Percentiles rank a stretch among this genome's conserved stretches.
phyloP scores from a whole-genome alignment of 2,888 invertebrate genomes.

The Deladenus siricidicola region DNA sequence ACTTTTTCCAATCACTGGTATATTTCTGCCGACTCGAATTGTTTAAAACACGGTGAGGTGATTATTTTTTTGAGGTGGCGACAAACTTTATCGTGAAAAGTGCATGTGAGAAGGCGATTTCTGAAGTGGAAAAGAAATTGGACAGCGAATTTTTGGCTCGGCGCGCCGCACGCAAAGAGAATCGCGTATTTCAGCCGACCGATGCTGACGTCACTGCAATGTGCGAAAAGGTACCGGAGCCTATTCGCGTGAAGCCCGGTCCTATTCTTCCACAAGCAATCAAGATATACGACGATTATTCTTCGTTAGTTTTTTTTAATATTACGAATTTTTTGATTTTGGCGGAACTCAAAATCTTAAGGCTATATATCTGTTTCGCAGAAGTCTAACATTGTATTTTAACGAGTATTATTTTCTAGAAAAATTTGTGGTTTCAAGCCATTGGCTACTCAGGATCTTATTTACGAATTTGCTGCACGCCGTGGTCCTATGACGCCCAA shows the following conservation, averaged over 20 bases:
- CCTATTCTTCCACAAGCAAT: slow-evolving; percentile 74
- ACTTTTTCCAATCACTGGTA: too few species aligned
- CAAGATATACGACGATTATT: slow-evolving; percentile 90
- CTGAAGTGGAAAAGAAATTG: slow-evolving; percentile 78
- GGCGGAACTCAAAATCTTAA: too few species aligned
- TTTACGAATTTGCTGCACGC: slow-evolving; percentile 18
- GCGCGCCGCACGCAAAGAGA: slow-evolving; percentile 80
- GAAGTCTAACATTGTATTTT: too few species aligned
- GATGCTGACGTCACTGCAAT: slow-evolving; percentile 65
- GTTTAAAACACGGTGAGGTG: too few species aligned
- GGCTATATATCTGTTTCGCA: too few species aligned
- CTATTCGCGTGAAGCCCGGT: slow-evolving; percentile 64
- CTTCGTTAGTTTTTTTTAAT: neutral
- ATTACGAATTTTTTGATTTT: slow-evolving; percentile 3
- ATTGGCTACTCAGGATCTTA: slow-evolving; percentile 34
- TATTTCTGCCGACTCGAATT: too few species aligned
- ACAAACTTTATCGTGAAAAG: slow-evolving; percentile 97
- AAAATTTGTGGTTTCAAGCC: slow-evolving; percentile 50
- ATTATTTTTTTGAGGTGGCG: slow-evolving; percentile 64
- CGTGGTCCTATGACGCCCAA: slow-evolving; percentile 16
- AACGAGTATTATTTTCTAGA: too few species aligned
- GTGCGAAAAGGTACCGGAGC: slow-evolving; percentile 86
- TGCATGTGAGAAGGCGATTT: slow-evolving; percentile 80
- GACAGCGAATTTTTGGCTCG: slow-evolving; percentile 57
- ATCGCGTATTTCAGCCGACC: slow-evolving; percentile 58